Evolutionary conservation across 1,140 invertebrate species (phyloP), one percentile per base, ranked within the genome.

Genomic region (Zaprionus africanus): DNA sequence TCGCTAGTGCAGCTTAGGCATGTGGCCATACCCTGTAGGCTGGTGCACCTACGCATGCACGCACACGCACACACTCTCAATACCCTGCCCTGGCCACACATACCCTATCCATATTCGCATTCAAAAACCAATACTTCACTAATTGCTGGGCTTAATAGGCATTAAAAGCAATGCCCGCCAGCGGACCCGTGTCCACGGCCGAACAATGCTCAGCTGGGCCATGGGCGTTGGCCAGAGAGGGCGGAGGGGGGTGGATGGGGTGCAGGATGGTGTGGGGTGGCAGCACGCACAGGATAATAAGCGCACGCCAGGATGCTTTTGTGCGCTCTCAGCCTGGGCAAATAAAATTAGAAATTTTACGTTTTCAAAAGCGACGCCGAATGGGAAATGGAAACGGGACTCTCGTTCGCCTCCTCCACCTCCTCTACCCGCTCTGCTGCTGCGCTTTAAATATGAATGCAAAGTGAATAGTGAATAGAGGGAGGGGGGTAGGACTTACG

Each of bases 331-430:
- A 58, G 79, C 82, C 76, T 76, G 76, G 57, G 82, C 79, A 82
- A 87, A 87, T 87, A 87, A 87, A 87, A 87, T 87, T 88, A 88
- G 84, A 88, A 88, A 87, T 87, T 87, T 86, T 82, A 87, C 84
- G 83, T 88, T 87, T 87, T 88, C 72, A 78, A 83, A 88, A 86
- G 62, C 62, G 71, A 53, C 73, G n/a, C 57, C 88, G 80, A 87
- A 87, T 83, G 66, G 73, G 22, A 65, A 68, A 76, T 36, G 53
- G 59, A 65, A 68, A 76, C 46, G 49, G 58, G 24, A 26, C 68
- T 65, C 63, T 34, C 59, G 43, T 38, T 17, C 41, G 41, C 41
- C 41, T 17, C 2, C 5, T 2, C 7, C 41, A 2, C 41, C n/a
- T 3, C n/a, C 7, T 3, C n/a, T 2, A 0, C 7, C n/a, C 0